Evolutionary conservation across 2,888 invertebrate species (phyloP).

Genomic region (Anoncus sp.): DNA sequence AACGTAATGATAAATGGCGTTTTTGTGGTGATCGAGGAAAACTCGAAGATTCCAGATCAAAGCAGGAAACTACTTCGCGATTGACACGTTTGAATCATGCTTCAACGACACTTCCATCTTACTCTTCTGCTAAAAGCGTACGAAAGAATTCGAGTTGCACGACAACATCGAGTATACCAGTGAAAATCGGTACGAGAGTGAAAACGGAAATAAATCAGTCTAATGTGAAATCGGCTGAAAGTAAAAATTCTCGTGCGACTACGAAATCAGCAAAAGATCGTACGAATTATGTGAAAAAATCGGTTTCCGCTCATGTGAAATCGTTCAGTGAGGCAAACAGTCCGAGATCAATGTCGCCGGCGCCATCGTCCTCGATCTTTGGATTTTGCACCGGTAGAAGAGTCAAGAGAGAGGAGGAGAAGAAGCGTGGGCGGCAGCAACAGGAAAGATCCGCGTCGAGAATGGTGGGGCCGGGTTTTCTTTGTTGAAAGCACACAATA

Average conservation of each 20-base stretch:
- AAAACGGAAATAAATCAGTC: constrained; percentile 50
- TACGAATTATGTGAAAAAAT: constrained; percentile 72
- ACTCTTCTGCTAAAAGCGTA: constrained; percentile 73
- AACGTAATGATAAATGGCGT: constrained; percentile 16
- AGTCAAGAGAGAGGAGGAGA: constrained; percentile 59
- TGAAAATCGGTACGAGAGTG: constrained; percentile 64
- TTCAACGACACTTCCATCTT: constrained; percentile 76
- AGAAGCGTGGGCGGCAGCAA: constrained; percentile 49
- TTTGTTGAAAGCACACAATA: not conserved
- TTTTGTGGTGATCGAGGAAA: constrained; percentile 45
- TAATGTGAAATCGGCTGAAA: constrained; percentile 31
- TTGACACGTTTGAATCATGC: constrained; percentile 49
- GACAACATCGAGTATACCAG: constrained; percentile 66
- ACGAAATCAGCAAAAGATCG: constrained; percentile 73
- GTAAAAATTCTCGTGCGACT: constrained; percentile 40
- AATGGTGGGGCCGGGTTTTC: constrained; percentile 60
- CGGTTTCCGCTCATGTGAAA: constrained; percentile 66
- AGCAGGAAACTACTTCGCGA: constrained; percentile 44
- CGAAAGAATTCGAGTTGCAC: constrained; percentile 71
- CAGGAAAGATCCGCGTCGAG: constrained; percentile 38
- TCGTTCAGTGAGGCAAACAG: constrained; percentile 71
- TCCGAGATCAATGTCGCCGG: constrained; percentile 69
- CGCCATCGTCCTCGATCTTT: constrained; percentile 77
- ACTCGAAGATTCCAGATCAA: constrained; percentile 35
- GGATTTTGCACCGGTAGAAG: constrained; percentile 79